Evolutionary conservation across 2,797 vertebrate species (phyloP), one percentile per base, ranked within the genome.

Genomic region (Gastrophryne carolinensis): DNA sequence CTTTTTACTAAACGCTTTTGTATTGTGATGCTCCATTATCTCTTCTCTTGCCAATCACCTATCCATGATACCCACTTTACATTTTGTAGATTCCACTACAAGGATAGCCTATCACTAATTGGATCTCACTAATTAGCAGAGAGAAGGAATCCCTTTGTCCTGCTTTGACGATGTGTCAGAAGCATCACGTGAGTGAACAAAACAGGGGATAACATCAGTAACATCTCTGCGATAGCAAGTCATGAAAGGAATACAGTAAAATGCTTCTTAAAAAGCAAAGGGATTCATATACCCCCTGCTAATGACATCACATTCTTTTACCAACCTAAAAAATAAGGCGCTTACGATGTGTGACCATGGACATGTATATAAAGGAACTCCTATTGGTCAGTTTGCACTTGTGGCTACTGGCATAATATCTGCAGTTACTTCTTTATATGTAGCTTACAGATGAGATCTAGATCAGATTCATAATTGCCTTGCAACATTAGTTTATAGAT

Each of bases 101-200:
- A 67, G 49, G 32, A 53, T 12, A 13, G 34, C 7, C 47, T 67
- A 67, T 67, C 64, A 67, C 49, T 53, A 52, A 53, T 53, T 35
- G 53, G 64, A 67, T 67, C 64, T 66, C 21, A 52, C 47, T 67
- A 67, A 67, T 67, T n/a, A 37, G 49, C 64, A 67, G 49, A 53
- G 17, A 53, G 19, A 35, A 32, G 34, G 26, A 37, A 12, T 15
- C 17, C 29, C 32, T 67, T 67, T 67, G 49, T 67, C 9, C 5
- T 1, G 1, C 13, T 30, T 6, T 66, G 44, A 66, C 29, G 15
- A 35, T 37, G 49, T 67, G 64, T 53, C 64, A 67, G 64, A 67
- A 67, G 24, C 11, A 32, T 35, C 49, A 53, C 30, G 21, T 53
- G 49, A 53, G 27, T 53, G 49, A 30, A 53, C 1, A 2, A 49